Base-by-base conservation (phyloP, 2,113 vertebrate genomes). In the Pseudonaja textilis region DNA sequence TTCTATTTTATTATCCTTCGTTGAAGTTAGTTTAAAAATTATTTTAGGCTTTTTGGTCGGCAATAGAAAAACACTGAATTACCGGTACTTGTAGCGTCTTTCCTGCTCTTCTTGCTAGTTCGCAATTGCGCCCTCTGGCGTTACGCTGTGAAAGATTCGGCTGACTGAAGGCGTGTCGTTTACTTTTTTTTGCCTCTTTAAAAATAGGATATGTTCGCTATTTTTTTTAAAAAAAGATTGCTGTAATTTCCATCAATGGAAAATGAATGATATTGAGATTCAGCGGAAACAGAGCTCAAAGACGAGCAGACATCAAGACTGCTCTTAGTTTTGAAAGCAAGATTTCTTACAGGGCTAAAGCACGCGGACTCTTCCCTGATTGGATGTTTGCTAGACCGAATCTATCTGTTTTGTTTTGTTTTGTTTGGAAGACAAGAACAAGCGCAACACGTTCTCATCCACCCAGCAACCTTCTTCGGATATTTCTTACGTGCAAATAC, bases 151-250 rank as follows among this genome's bases (percentile, higher is more conserved):
- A 42, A 29, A 20, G 3, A 64, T 26, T 64, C 50, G 34, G 29
- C 23, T 25, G 6, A 26, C 7, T 1, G n/a, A 12, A 8, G 0
- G 39, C 1, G 4, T n/a, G 11, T 26, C 2, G 10, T 59, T 47
- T n/a, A 47, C 42, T 54, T 39, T 42, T 42, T 87, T 88, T 52
- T 52, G 14, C 50, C 25, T 7, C 6, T 87, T 87, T 23, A 39
- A 25, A 55, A 88, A 34, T 25, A 54, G 23, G 9, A 47, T 59
- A 16, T 29, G 74, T 16, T 57, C 5, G 5, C 9, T 14, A 6
- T 34, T 61, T 59, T 59, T 59, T 25, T 9, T 42, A 0, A 14
- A 85, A 85, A 89, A 89, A 9, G 25, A 29, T 74, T 34, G 34
- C 18, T 52, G 45, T 42, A 26, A 50, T 39, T 25, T 6, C 2